Conservation (phyloP, 2,888 invertebrate genomes). For the Cataglyphis livida region DNA sequence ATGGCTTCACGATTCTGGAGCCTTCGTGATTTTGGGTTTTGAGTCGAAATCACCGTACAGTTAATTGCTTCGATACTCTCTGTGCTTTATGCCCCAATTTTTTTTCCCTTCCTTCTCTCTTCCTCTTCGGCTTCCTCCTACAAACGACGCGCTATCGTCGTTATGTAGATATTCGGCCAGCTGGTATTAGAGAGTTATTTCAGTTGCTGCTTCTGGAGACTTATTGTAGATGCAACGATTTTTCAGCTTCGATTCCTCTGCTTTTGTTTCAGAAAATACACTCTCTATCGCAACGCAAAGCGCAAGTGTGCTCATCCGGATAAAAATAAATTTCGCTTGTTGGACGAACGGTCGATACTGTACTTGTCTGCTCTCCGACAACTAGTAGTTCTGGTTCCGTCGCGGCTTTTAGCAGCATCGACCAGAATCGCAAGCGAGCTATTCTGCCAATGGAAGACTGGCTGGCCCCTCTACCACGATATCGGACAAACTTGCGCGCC, state of each 20-base stretch:
- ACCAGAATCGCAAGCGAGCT: conserved; percentile 73
- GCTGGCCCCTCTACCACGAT: conserved; percentile 60
- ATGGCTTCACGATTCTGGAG: conserved; percentile 6
- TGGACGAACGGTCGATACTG: neutral
- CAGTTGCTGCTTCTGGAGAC: neutral
- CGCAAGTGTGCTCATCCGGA: neutral
- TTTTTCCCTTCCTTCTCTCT: neutral
- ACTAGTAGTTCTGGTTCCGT: conserved; percentile 72
- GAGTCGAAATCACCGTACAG: neutral
- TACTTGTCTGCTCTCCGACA: conserved; percentile 54
- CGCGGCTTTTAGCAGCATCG: conserved; percentile 81
- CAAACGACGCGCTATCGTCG: conserved; percentile 14
- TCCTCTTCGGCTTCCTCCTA: neutral
- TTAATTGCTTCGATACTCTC: neutral
- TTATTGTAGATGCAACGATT: neutral
- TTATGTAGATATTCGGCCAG: neutral
- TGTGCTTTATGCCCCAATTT: neutral
- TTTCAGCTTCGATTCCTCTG: neutral
- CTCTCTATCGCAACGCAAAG: neutral
- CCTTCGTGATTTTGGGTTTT: conserved; percentile 15
- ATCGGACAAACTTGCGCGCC: conserved; percentile 40
- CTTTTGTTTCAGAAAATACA: neutral
- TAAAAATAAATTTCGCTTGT: neutral
- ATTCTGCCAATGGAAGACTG: conserved; percentile 64
- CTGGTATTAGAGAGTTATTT: neutral